phyloP scores from a whole-genome alignment of 2,113 vertebrate genomes.

The Dicerorhinus sumatrensis region DNA sequence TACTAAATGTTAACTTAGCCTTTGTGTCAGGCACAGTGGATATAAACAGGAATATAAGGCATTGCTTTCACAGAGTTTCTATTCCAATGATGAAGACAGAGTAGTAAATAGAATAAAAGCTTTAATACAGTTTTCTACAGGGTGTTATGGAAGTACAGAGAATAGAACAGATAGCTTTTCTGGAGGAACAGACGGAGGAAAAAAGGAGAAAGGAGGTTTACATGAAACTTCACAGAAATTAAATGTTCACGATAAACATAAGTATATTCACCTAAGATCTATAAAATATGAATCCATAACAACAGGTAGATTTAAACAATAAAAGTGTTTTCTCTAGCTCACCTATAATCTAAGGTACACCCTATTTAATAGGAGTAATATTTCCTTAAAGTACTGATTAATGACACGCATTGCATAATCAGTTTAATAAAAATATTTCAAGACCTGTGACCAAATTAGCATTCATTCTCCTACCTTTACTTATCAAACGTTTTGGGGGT shows the following conservation, averaged over 20 bases:
- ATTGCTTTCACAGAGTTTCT: background rate
- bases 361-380: background rate
- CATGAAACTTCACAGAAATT: slow-evolving; percentile 22
- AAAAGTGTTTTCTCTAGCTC: background rate
- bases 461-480: background rate
- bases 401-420: background rate
- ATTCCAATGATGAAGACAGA: background rate
- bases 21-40: background rate
- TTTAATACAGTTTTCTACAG: background rate
- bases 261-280: background rate
- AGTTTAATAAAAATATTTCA: background rate
- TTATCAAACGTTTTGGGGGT: background rate
- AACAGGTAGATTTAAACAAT: background rate
- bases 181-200: background rate
- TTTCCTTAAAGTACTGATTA: background rate
- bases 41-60: background rate
- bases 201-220: background rate
- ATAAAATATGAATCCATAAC: background rate
- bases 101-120: background rate
- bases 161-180: background rate
- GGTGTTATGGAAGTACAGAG: background rate
- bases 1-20: background rate
- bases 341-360: background rate
- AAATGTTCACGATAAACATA: background rate
- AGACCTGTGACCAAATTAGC: slow-evolving; percentile 9